Evolutionary conservation across 2,797 vertebrate genomes (phyloP), one percentile per base, ranked within the genome.

Genomic region (Galagoides demidoff): DNA sequence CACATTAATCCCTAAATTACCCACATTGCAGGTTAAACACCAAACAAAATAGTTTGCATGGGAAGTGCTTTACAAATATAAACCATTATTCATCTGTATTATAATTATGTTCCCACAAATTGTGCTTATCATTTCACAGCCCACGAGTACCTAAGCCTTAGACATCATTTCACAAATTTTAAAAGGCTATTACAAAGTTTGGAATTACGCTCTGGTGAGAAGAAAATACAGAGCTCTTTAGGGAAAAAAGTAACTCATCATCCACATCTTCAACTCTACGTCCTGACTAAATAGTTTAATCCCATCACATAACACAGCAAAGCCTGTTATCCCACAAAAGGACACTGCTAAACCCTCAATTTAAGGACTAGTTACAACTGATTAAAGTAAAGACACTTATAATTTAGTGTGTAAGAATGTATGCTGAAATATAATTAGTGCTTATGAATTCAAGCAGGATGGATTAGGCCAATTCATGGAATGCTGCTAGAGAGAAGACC

Each of bases 381-480:
- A 98, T 98, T 98, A 96, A 98, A 97, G 95, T 97, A 98, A 97
- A 90, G 96, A 98, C 92, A 96, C 97, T 98, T 93, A 97, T 95
- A 97, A 98, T 98, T 98, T 98, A 96, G 95, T 97, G 97, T 92
- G 95, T 96, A 97, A 98, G 96, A 98, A 98, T 96, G 95, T 97
- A 98, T 27, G 88, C 95, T 94, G 97, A 97, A 98, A 98, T 98
- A 98, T 97, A 98, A 98, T 98, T 98, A 98, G 96, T 61, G 96
- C 92, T 97, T 97, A 89, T 95, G 97, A 98, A 98, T 98, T 97
- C 98, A 98, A 97, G 96, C 89, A 97, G 97, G 95, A 92, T 90
- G 96, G 98, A 98, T 98, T 98, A 97, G 97, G 97, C 97, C 98
- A 97, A 98, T 98, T 98, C 96, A 77, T 96, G 95, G 98, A 98